phyloP scores from a whole-genome alignment of 1,140 invertebrate species.

The Solenopsis fugax region DNA sequence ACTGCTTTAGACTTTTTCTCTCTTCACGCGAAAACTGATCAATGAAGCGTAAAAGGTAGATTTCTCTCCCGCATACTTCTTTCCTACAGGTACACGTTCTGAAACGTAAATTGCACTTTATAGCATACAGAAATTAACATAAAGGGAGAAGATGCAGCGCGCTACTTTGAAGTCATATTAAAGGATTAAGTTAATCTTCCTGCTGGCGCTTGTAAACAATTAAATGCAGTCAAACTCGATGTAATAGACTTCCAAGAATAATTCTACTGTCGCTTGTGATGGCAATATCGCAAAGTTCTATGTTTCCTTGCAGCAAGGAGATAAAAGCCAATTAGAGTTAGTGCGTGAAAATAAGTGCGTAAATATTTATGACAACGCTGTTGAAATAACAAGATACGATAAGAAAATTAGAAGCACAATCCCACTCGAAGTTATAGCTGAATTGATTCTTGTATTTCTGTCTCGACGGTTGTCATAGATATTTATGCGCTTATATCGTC shows the following conservation, averaged over 20 bases:
- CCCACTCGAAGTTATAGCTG: background rate
- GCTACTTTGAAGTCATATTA: constrained; percentile 11
- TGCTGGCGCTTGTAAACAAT: background rate
- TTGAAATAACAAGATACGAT: background rate
- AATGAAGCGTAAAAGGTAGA: background rate
- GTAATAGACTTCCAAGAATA: constrained; percentile 4
- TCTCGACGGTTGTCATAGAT: background rate
- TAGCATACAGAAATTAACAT: background rate
- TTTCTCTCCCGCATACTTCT: background rate
- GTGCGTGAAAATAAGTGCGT: background rate
- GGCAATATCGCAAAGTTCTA: constrained; percentile 1
- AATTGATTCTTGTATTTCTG: background rate
- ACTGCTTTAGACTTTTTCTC: background rate
- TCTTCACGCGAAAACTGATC: background rate
- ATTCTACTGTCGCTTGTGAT: constrained; percentile 3
- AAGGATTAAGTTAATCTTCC: constrained; percentile 29
- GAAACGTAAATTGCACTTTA: constrained; percentile 31
- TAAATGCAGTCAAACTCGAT: background rate
- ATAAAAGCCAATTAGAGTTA: constrained; percentile 2
- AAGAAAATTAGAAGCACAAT: background rate
- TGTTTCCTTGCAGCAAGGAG: background rate
- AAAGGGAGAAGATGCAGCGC: background rate
- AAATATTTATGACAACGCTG: constrained; percentile 7
- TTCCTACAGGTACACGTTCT: background rate
- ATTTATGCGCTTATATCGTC: background rate